Evolutionary conservation across 2,797 vertebrate genomes (phyloP).

Genomic region (Podarcis lilfordi): DNA sequence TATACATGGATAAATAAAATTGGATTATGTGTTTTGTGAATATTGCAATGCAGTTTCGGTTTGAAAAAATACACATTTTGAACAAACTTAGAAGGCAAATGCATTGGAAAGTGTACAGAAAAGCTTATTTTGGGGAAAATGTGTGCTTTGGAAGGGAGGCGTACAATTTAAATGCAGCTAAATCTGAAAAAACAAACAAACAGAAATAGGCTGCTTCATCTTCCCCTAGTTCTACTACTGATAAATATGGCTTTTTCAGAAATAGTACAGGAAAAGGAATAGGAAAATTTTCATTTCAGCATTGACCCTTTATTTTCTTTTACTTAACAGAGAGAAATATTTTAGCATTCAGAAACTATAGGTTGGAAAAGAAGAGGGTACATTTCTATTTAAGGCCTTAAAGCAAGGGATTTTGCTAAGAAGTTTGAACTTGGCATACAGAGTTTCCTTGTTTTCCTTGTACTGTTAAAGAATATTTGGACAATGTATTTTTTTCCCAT

Average conservation of each 20-base stretch:
- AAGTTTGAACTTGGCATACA: neutral
- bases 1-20: neutral
- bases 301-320: constrained; percentile 6
- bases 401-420: constrained; percentile 20
- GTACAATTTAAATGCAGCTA: neutral
- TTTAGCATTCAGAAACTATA: neutral
- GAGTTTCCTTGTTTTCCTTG: neutral
- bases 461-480: neutral
- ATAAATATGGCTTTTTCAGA: neutral
- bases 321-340: neutral
- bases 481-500: constrained; percentile 33
- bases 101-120: neutral
- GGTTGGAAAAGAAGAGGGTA: neutral
- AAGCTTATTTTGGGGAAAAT: neutral
- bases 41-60: neutral
- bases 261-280: neutral
- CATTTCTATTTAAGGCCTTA: constrained; percentile 11
- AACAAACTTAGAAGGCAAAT: neutral
- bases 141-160: neutral
- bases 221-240: neutral
- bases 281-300: neutral
- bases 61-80: neutral
- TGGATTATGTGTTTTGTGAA: neutral
- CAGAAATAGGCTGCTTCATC: too few relatives aligned
- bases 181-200: too few relatives aligned